Conservation (phyloP, 2,888 invertebrate genomes). For the Philonicus albiceps region DNA sequence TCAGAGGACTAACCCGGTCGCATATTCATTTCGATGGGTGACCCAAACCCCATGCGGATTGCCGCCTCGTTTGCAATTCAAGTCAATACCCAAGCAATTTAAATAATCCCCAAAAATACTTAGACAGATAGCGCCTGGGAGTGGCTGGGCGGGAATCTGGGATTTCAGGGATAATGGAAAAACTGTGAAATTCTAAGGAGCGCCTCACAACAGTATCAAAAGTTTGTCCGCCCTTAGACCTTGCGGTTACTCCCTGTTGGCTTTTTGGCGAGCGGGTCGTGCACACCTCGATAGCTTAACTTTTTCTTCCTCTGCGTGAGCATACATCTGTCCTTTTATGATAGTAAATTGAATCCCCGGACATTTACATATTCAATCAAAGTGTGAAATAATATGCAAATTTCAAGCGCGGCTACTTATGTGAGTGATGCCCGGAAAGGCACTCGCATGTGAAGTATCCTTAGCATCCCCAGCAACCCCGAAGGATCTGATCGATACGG, state of each 20-base stretch:
- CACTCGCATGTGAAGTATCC: background rate
- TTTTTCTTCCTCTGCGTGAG: constrained; percentile 10
- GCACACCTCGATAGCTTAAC: constrained; percentile 2
- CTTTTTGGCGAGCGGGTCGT: constrained; percentile 18
- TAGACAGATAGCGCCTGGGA: constrained; percentile 36
- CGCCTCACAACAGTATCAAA: constrained; percentile 28
- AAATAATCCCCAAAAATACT: constrained; percentile 52
- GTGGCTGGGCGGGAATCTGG: constrained; percentile 1
- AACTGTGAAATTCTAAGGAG: constrained; percentile 38
- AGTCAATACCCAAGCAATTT: constrained; percentile 52
- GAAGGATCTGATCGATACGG: background rate
- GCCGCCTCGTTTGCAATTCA: constrained; percentile 52
- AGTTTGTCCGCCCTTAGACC: constrained; percentile 24
- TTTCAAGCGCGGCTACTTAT: constrained; percentile 41
- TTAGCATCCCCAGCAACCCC: background rate
- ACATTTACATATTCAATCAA: constrained; percentile 55
- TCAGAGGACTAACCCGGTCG: constrained; percentile 37
- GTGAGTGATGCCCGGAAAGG: background rate
- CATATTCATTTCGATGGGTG: constrained; percentile 29
- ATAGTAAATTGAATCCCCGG: constrained; percentile 54
- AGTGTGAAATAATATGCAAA: constrained; percentile 55
- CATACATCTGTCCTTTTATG: constrained; percentile 46
- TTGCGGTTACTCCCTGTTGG: constrained; percentile 32
- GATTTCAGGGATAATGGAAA: constrained; percentile 40
- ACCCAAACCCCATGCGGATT: constrained; percentile 34